Percentiles rank a stretch among this genome's conserved stretches.
Evolutionary conservation across 2,797 vertebrate genomes (phyloP).

Genomic region (Schizopygopsis pylzovi): DNA sequence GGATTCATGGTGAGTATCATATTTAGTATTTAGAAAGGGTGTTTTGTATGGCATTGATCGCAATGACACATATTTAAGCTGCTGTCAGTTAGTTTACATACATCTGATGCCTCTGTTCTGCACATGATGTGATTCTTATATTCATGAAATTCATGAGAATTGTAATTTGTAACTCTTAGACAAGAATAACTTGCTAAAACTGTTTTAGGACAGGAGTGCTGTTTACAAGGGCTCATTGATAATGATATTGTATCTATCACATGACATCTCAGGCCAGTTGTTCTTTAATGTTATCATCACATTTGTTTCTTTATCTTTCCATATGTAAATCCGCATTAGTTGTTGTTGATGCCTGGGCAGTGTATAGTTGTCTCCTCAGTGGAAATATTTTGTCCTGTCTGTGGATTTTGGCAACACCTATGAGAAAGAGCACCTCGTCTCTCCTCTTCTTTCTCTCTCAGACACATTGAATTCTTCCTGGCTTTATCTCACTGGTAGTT

Average conservation of each 20-base stretch:
- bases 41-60: not conserved
- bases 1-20: constrained; percentile 83
- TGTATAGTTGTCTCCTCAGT: not conserved
- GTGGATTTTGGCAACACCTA: not conserved
- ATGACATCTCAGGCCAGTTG: not conserved
- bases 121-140: not conserved
- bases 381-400: not conserved
- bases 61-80: not conserved
- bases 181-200: not conserved
- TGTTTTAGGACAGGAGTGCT: not conserved
- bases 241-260: not conserved
- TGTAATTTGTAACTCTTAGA: not conserved
- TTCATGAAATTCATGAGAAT: not conserved
- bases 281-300: not conserved
- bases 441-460: not conserved
- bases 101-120: not conserved
- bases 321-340: not conserved
- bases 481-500: constrained; percentile 19
- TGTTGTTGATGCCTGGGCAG: not conserved
- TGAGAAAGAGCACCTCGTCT: not conserved
- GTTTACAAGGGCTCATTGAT: not conserved
- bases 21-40: not conserved
- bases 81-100: constrained; percentile 5
- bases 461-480: constrained; percentile 16
- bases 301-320: not conserved